Evolutionary conservation across 64 coral and sea anemone genomes (phyloP).

Genomic region (Trachythela sp.): DNA sequence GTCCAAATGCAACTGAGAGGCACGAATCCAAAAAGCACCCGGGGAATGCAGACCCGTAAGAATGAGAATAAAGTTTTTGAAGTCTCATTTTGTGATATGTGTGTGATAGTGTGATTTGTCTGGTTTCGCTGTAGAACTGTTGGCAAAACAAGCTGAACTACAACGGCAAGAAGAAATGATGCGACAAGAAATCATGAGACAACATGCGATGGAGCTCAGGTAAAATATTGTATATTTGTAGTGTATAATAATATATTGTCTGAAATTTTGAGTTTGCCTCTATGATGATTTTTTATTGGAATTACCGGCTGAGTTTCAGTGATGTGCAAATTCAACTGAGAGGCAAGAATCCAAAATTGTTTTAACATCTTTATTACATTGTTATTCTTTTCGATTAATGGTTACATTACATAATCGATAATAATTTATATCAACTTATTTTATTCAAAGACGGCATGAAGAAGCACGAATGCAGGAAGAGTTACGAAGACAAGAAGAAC

Average conservation of each 20-base stretch:
- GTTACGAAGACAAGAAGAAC: background rate
- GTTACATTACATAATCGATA: no score
- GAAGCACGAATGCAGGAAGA: conserved; percentile 5
- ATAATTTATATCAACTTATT: no score
- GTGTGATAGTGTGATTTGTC: no score
- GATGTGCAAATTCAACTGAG: background rate
- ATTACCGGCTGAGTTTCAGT: conserved; percentile 1
- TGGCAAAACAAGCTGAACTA: conserved; percentile 74
- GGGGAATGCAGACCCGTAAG: no score
- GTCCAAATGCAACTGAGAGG: no score
- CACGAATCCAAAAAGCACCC: no score
- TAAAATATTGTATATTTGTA: background rate
- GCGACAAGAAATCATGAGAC: conserved; percentile 63
- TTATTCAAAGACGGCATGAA: background rate
- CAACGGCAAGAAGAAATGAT: conserved; percentile 79
- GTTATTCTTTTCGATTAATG: no score
- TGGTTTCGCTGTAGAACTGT: conserved; percentile 49
- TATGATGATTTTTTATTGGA: background rate
- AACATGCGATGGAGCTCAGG: conserved; percentile 51
- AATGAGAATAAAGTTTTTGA: no score
- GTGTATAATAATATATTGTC: background rate
- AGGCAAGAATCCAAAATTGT: background rate
- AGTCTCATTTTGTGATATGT: no score
- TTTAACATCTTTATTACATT: no score
- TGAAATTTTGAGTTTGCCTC: background rate